Percentiles rank a stretch among this genome's conserved stretches.
These are phyloP conservation scores for Ypsolopha scabrella DNA, from an alignment of 2,888 invertebrate species.

Conservation along the genomic window DNA sequence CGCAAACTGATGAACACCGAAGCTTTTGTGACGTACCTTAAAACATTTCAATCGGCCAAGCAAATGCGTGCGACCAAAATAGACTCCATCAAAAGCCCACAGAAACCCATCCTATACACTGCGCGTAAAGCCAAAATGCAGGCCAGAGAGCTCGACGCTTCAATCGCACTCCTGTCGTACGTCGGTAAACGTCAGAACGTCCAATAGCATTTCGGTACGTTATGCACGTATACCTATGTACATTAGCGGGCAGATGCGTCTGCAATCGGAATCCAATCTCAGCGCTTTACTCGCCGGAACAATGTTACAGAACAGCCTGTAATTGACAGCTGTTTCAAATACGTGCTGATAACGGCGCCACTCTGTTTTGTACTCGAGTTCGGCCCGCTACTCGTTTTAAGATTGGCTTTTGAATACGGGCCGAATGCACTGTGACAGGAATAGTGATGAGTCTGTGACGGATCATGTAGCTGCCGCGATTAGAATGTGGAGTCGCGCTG, in stretches of 20 bases:
- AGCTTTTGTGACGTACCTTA: too few species aligned
- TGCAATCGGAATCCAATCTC: slow-evolving; percentile 54
- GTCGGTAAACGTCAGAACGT: slow-evolving; percentile 21
- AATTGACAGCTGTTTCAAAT: slow-evolving; percentile 38
- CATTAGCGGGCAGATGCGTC: slow-evolving; percentile 46
- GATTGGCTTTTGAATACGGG: neutral
- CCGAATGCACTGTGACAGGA: neutral
- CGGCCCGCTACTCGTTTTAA: neutral
- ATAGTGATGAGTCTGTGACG: neutral
- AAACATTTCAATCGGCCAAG: too few species aligned
- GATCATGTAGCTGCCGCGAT: too few species aligned
- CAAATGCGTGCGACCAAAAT: neutral
- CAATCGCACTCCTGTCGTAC: neutral
- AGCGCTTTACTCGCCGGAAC: slow-evolving; percentile 24
- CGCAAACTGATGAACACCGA: too few species aligned
- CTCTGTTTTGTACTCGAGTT: slow-evolving; percentile 1
- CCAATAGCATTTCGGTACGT: slow-evolving; percentile 19
- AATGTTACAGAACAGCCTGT: slow-evolving; percentile 27
- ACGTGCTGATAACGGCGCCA: slow-evolving; percentile 14
- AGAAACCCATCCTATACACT: neutral
- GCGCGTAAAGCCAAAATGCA: neutral
- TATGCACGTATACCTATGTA: slow-evolving; percentile 30
- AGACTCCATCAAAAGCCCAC: neutral
- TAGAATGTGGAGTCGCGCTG: too few species aligned
- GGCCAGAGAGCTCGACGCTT: neutral